A percentile compares a stretch with the other conserved stretches of the same genome.
phyloP scores from a whole-genome alignment of 2,113 vertebrate genomes.

The Ursus arctos region DNA sequence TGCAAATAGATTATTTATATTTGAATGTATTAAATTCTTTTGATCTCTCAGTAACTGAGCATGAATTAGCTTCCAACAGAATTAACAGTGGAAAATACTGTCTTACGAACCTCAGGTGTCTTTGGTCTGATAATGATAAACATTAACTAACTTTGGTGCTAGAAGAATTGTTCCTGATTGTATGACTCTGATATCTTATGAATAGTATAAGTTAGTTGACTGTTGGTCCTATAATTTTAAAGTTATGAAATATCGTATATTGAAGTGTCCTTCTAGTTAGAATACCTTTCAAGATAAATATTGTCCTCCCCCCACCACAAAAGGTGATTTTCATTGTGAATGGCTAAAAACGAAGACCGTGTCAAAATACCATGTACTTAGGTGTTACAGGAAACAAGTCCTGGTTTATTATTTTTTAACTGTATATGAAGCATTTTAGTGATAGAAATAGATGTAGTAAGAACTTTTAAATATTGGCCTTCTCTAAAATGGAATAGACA shows the following conservation, averaged over 20 bases:
- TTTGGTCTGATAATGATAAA: constrained; percentile 39
- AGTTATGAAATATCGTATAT: neutral
- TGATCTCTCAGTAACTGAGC: constrained; percentile 28
- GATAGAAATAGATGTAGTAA: neutral
- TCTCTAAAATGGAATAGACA: neutral
- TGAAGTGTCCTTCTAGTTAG: neutral
- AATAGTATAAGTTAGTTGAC: neutral
- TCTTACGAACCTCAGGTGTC: neutral
- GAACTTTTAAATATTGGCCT: neutral
- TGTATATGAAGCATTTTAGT: neutral
- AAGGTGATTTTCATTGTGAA: neutral
- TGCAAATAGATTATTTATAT: constrained; percentile 11
- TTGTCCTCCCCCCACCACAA: neutral
- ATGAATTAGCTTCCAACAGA: constrained; percentile 55
- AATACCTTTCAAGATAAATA: neutral
- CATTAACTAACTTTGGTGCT: constrained; percentile 20
- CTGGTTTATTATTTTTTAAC: neutral
- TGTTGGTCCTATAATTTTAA: neutral
- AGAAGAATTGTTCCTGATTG: constrained; percentile 19
- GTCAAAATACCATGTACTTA: neutral
- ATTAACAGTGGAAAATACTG: constrained; percentile 58
- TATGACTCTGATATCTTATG: neutral
- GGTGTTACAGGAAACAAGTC: neutral
- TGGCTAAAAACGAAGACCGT: neutral
- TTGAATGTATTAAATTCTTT: neutral